phyloP scores from a whole-genome alignment of 2,888 invertebrate genomes.

The Thereva nobilitata region DNA sequence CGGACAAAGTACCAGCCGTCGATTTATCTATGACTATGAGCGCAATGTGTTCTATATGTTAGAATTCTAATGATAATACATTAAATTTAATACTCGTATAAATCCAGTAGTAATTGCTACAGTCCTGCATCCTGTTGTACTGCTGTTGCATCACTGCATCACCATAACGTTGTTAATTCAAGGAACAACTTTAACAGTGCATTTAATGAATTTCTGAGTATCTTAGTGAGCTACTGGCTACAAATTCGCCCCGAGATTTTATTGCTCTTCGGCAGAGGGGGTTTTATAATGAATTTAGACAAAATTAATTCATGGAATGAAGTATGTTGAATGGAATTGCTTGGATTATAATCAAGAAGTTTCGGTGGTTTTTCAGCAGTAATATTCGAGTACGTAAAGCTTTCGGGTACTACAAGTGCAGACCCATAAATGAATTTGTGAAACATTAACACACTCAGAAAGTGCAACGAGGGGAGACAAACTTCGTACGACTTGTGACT shows the following conservation, averaged over 20 bases:
- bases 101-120: conserved; percentile 39
- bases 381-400: no score
- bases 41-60: conserved; percentile 13
- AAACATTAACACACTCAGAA: no score
- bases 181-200: conserved; percentile 18
- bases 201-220: conserved; percentile 30
- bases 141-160: conserved; percentile 7
- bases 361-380: no score
- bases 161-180: conserved; percentile 11
- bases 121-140: conserved; percentile 18
- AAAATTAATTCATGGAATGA: no score
- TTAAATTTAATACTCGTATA: conserved; percentile 42
- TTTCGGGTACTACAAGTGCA: no score
- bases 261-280: conserved; percentile 6
- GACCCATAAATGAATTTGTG: no score
- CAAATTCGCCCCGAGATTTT: conserved; percentile 25
- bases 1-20: background rate
- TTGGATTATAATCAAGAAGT: no score
- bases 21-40: conserved; percentile 24
- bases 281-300: no score
- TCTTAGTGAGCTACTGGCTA: conserved; percentile 21
- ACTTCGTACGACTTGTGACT: no score
- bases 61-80: conserved; percentile 40
- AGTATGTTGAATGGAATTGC: no score
- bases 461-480: no score